A percentile compares a stretch with the other conserved stretches of the same genome.
Evolutionary conservation across 2,797 vertebrate genomes (phyloP).

Genomic region (Ibycter americanus): DNA sequence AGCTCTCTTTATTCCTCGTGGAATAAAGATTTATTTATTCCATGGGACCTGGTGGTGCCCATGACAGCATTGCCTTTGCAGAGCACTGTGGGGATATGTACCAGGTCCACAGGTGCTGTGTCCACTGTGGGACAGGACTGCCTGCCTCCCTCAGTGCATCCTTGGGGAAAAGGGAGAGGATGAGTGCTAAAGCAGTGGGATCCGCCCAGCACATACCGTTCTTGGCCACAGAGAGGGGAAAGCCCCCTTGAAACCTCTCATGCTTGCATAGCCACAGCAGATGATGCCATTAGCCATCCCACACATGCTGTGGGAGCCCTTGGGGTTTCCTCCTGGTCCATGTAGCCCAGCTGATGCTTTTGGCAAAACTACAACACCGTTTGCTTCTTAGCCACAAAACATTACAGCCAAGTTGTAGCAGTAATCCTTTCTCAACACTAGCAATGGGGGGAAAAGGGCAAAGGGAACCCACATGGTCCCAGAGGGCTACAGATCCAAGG

Average conservation of each 20-base stretch:
- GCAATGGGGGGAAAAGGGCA: not conserved
- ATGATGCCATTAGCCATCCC: not conserved
- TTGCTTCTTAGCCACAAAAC: not conserved
- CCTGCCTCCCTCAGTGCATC: not conserved
- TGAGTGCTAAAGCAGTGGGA: not conserved
- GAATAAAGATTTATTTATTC: too few species aligned
- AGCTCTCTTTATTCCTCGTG: not conserved
- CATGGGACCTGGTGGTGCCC: not conserved
- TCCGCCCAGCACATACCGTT: rapidly evolving
- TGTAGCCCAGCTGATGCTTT: not conserved
- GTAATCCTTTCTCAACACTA: not conserved
- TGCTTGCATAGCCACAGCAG: not conserved
- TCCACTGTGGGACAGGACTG: not conserved
- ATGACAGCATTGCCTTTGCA: not conserved
- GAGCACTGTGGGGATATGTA: rapidly evolving
- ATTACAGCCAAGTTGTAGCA: not conserved
- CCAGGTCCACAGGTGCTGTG: not conserved
- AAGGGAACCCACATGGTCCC: rapidly evolving
- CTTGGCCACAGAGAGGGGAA: not conserved
- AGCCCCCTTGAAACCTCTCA: not conserved
- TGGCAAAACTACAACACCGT: not conserved
- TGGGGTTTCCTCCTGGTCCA: not conserved
- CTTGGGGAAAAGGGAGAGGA: not conserved
- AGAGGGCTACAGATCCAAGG: not conserved
- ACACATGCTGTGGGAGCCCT: not conserved